A percentile compares a stretch with the other conserved stretches of the same genome.
Evolutionary conservation across 2,113 vertebrate species (phyloP).

Genomic region (Cryptomyrus ogoouensis): DNA sequence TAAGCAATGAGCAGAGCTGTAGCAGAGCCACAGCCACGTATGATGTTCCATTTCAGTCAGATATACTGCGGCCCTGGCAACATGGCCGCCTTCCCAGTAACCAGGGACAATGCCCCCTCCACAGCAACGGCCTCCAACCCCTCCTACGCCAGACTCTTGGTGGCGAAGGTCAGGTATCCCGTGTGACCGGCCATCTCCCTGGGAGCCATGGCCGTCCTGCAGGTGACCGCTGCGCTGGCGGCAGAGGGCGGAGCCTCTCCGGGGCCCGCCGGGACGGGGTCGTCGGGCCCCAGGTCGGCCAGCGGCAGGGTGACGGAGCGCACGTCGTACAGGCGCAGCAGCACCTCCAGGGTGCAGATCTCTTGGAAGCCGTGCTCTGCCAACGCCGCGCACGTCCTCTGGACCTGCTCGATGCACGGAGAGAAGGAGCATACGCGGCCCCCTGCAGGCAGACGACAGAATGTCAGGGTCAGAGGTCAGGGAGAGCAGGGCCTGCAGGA

Average conservation of each 20-base stretch:
- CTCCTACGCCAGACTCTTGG: conserved; percentile 72
- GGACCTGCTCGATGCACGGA: conserved; percentile 94
- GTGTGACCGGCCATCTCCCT: conserved; percentile 88
- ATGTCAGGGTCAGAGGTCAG: neutral
- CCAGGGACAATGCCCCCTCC: neutral
- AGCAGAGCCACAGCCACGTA: neutral
- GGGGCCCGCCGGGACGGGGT: conserved; percentile 35
- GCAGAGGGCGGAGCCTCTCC: conserved; percentile 33
- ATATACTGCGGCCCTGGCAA: neutral
- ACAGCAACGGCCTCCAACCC: neutral
- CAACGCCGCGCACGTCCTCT: conserved; percentile 78
- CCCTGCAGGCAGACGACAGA: conserved; percentile 56
- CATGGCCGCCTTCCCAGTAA: neutral
- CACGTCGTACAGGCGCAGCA: conserved; percentile 78
- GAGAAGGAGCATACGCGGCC: conserved; percentile 94
- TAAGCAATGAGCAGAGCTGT: neutral
- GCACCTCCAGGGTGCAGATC: conserved; percentile 84
- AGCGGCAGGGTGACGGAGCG: conserved; percentile 71
- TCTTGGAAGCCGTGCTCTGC: conserved; percentile 72
- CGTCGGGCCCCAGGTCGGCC: conserved; percentile 75
- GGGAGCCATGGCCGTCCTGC: conserved; percentile 74
- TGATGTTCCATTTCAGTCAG: neutral
- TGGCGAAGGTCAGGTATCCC: conserved; percentile 92
- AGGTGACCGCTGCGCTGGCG: conserved; percentile 46
- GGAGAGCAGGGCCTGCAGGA: neutral